Evolutionary conservation across 2,888 invertebrate species (phyloP), one percentile per base, ranked within the genome.

Genomic region (Watsonalla binaria): DNA sequence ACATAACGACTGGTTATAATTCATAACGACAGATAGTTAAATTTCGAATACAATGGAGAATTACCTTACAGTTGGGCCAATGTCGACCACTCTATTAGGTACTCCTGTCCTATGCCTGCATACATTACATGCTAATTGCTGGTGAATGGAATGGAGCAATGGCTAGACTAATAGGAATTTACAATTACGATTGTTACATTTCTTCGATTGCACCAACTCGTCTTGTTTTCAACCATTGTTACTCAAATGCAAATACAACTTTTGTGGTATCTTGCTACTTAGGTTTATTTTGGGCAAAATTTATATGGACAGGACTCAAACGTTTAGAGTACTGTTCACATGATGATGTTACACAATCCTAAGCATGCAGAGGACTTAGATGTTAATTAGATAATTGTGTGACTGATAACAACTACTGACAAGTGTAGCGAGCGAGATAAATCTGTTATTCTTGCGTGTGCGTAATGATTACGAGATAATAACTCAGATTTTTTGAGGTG

Each of bases 11-110:
- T 61, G 60, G 74, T 65, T 74, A 71, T 82, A 79, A 83, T 72
- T 78, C 78, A 77, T 78, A 78, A 78, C 71, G 73, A 72, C 70
- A 55, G 65, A 64, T 66, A 74, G 70, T 76, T 79, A 80, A 82
- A 66, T 61, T 57, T 47, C 54, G 39, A 64, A 67, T 55, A 79
- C 79, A 79, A 79, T 79, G 62, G 77, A 46, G 72, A 78, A 80
- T 80, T 78, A 78, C 70, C 62, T 61, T 59, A 60, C 61, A 53
- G 63, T 61, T 67, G 69, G 70, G 69, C 78, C 78, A 76, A 77
- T 71, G 71, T 60, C 69, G 66, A 55, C 69, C 24, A 45, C 52
- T 47, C 47, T 53, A 56, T 57, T 55, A 37, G 37, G 5, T 42
- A 42, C 42, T 42, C 42, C 42, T 11, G 42, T 42, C 59, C 56